These are phyloP conservation scores for Axinella damicornis DNA, from an alignment of 37 sponge, comb jelly and placozoan genomes.

Conservation along the genomic window DNA sequence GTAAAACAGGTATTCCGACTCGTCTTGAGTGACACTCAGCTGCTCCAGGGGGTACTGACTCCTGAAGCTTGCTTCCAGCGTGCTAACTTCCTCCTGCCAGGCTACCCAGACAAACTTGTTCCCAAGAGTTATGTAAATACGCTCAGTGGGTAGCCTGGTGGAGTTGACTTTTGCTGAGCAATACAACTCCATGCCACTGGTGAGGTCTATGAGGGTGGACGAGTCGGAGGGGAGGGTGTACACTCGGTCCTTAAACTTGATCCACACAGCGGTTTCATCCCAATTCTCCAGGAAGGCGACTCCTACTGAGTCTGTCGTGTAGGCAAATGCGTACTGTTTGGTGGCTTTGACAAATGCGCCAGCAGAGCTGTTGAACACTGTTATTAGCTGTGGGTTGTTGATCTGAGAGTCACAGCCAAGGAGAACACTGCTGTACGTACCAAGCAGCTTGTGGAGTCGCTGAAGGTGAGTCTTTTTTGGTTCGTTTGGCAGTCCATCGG, in stretches of 20 bases:
- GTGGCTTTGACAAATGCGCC: slow-evolving; percentile 23
- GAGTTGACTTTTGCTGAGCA: slow-evolving; percentile 19
- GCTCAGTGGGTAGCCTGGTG: slow-evolving; percentile 2
- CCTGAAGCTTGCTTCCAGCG: no score
- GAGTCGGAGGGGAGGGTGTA: slow-evolving; percentile 1
- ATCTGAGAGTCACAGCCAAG: slow-evolving; percentile 15
- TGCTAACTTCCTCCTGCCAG: slow-evolving; percentile 1
- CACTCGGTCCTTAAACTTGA: not conserved
- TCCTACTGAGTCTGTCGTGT: not conserved
- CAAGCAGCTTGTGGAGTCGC: slow-evolving; percentile 38
- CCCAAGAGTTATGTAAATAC: not conserved
- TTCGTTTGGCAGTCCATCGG: slow-evolving; percentile 53
- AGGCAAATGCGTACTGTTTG: slow-evolving; percentile 31
- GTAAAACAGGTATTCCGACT: slow-evolving; percentile 52
- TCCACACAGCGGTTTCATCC: not conserved
- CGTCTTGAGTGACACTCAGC: slow-evolving; percentile 36
- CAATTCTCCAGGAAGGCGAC: slow-evolving; percentile 39
- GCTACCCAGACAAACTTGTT: not conserved
- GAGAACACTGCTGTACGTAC: not conserved
- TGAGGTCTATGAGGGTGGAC: not conserved
- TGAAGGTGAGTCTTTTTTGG: slow-evolving; percentile 60
- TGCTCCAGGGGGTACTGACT: slow-evolving; percentile 31
- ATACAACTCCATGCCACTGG: not conserved
- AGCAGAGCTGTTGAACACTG: not conserved
- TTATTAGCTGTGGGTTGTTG: not conserved